These are phyloP conservation scores for Collichthys lucidus DNA, from an alignment of 2,113 vertebrate genomes.

Conservation along the genomic window DNA sequence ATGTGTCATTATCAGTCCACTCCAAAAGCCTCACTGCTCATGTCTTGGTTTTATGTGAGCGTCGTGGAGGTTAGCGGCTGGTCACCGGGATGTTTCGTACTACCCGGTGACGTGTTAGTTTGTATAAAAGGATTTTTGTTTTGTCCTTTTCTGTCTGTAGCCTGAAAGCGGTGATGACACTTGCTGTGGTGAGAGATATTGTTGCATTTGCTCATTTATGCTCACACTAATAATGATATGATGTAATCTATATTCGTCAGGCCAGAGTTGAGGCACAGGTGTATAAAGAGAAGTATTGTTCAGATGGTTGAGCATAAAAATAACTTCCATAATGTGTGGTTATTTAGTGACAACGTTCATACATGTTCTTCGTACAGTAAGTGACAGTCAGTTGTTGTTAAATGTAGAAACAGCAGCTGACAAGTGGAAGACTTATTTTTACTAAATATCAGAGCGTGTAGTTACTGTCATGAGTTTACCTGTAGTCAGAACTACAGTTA, in stretches of 20 bases:
- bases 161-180: background rate
- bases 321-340: background rate
- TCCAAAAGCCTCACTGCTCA: conserved; percentile 56
- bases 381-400: background rate
- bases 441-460: background rate
- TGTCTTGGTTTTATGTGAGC: conserved; percentile 56
- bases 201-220: background rate
- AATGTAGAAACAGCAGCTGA: background rate
- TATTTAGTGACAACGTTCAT: background rate
- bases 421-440: background rate
- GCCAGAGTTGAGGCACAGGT: background rate
- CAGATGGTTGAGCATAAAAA: background rate
- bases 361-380: background rate
- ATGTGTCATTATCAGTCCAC: conserved; percentile 77
- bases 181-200: background rate
- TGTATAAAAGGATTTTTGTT: conserved; percentile 58
- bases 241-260: background rate
- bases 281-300: background rate
- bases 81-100: conserved; percentile 49
- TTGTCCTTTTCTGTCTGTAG: conserved; percentile 20
- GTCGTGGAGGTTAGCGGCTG: conserved; percentile 44
- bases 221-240: background rate
- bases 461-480: background rate
- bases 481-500: no score
- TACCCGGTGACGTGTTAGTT: conserved; percentile 18